These are phyloP conservation scores for Agrilus mali DNA, from an alignment of 2,888 invertebrate species.

Conservation along the genomic window DNA sequence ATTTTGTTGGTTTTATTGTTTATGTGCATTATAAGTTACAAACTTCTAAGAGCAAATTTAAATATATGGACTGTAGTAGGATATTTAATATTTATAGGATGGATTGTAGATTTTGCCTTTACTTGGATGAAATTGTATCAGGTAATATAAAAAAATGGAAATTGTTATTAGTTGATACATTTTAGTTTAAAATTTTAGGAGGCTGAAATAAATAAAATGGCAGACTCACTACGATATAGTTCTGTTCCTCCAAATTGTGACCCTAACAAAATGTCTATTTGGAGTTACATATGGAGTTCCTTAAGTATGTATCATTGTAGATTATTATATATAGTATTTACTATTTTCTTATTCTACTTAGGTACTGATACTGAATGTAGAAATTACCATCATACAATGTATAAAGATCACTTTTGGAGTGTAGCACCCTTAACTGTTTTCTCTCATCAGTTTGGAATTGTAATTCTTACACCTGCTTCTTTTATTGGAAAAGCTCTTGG, in stretches of 20 bases:
- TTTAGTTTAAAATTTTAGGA: constrained; percentile 7
- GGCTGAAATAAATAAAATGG: constrained; percentile 12
- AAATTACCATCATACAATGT: constrained; percentile 6
- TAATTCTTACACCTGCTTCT: constrained; percentile 10
- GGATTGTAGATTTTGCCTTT: constrained; percentile 12
- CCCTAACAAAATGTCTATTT: constrained; percentile 10
- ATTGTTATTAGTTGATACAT: background rate
- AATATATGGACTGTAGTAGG: constrained; percentile 10
- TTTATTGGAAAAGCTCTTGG: constrained; percentile 8
- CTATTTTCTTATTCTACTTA: background rate
- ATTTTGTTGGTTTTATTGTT: constrained; percentile 7
- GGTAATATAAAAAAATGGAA: constrained; percentile 2
- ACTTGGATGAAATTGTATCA: constrained; percentile 12
- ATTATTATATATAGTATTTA: background rate
- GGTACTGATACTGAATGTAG: constrained; percentile 8
- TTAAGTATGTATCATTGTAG: constrained; percentile 6
- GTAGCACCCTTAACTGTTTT: constrained; percentile 9
- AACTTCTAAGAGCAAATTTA: constrained; percentile 10
- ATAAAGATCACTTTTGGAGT: constrained; percentile 9
- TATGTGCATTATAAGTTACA: constrained; percentile 10
- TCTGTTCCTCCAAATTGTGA: constrained; percentile 9
- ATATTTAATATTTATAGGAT: constrained; percentile 12
- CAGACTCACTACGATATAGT: constrained; percentile 7
- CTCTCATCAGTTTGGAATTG: constrained; percentile 9
- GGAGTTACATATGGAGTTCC: constrained; percentile 6